Evolutionary conservation across 2,797 vertebrate species (phyloP), one percentile per base, ranked within the genome.

Genomic region (Spea hammondii): DNA sequence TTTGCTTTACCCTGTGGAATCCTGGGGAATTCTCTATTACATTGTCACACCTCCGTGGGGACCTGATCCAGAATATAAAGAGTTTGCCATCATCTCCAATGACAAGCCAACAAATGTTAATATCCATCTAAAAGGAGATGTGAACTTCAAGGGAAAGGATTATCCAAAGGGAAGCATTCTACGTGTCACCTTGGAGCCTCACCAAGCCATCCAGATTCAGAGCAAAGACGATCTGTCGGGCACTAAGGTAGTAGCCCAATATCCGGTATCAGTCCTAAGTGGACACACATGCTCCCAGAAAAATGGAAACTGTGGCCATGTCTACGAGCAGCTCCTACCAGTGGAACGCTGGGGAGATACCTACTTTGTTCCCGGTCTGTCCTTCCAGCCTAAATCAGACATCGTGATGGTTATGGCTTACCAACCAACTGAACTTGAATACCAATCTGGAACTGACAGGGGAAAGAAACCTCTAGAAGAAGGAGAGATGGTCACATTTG

Each of bases 241-340:
- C 11, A 88, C 90, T 8, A 85, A 84, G 74, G 84, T 95, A 45
- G 80, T 83, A 7, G 88, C 93, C 14, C 74, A 17, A 17, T 17
- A 17, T 17, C 17, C 17, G 17, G 1, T 17, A 17, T 1, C 17
- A 17, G 17, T 17, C 17, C 17, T 17, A 17, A 17, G 17, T 17
- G 17, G 17, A 1, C 17, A 17, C 17, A 17, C 17, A 17, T 17
- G 17, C 17, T 90, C 84, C 46, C 83, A 80, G 81, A 84, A 50
- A 14, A 90, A 92, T 65, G 82, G 88, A 0, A 87, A 72, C 65
- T 95, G 93, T 78, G 89, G 93, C 84, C 91, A 93, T 0, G 90
- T 94, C 8, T 89, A 85, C 11, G 92, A 95, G 81, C 93, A 94
- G 78, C 87, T 95, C 65, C 79, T 91, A 10, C 94, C 93, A 3